These are phyloP conservation scores for Planiliza haematocheilus DNA, from an alignment of 2,113 vertebrate genomes.

Conservation along the genomic window DNA sequence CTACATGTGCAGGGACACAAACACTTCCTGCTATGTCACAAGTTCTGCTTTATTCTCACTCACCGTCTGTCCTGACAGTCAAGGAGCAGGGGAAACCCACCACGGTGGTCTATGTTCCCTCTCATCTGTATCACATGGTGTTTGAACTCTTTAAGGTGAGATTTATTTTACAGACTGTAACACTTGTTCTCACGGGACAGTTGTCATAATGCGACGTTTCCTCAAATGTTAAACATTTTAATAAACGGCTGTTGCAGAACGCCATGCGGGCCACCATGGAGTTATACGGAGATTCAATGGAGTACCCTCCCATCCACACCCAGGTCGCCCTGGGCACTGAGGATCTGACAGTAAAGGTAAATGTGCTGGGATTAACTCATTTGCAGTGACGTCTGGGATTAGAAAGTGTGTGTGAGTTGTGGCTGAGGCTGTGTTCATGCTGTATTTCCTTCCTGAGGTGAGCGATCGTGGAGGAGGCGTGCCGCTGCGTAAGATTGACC, in stretches of 20 bases:
- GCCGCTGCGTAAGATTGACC: conserved; percentile 94
- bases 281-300: conserved; percentile 85
- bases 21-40: too few relatives aligned
- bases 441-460: conserved; percentile 81
- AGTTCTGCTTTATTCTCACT: neutral
- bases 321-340: conserved; percentile 89
- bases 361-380: too few relatives aligned
- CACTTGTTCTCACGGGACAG: neutral
- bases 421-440: neutral
- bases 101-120: conserved; percentile 96
- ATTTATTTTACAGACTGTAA: neutral
- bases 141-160: conserved; percentile 99
- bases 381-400: too few relatives aligned
- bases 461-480: conserved; percentile 96
- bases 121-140: conserved; percentile 98
- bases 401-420: neutral
- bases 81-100: conserved; percentile 89
- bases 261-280: conserved; percentile 99
- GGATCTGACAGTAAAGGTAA: conserved; percentile 96
- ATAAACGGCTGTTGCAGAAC: conserved; percentile 84
- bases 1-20: neutral
- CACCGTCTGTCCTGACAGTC: conserved; percentile 79
- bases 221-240: neutral
- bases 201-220: neutral
- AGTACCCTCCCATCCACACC: conserved; percentile 89